Evolutionary conservation across 2,113 vertebrate genomes (phyloP), one percentile per base, ranked within the genome.

Genomic region (Rhagologus leucostigma): DNA sequence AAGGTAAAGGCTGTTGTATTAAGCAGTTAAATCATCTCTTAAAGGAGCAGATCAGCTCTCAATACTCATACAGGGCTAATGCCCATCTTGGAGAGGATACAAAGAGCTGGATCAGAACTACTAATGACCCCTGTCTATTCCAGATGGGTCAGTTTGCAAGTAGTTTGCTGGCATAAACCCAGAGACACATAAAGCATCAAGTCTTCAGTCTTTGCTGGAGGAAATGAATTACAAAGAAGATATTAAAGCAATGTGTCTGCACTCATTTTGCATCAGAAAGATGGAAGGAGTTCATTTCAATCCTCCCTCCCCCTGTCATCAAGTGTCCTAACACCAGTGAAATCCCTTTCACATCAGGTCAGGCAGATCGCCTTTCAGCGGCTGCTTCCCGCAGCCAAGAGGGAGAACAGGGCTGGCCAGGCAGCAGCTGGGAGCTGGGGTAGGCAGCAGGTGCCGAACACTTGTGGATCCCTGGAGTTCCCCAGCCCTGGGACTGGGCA

Each of bases 191-290:
- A 92, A 96, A 97, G 80, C 70, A 93, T 70, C 26, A 44, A 95
- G 57, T 87, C 89, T 93, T 95, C 94, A 74, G 87, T 69, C 64
- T 96, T 69, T 91, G 81, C 86, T 60, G 71, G 85, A 95, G 84
- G 97, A 96, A 97, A 96, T 92, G 88, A 96, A 84, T 93, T 96
- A 93, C 95, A 79, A 93, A 96, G 89, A 59, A 89, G 87, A 95
- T 94, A 95, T 95, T 96, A 96, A 97, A 96, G 94, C 94, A 96
- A 90, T 92, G 89, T 96, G 96, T 96, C 93, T 90, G 87, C 96
- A 95, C 96, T 97, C 94, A 96, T 96, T 96, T 94, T 92, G 79
- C 89, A 95, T 97, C 89, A 95, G 81, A 59, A 96, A 85, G 87
- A 96, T 88, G 94, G 95, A 96, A 94, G 84, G 94, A 96, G 92